These are phyloP conservation scores for Oikopleura dioica DNA, from an alignment of 23 tunicate species.

Conservation along the genomic window DNA sequence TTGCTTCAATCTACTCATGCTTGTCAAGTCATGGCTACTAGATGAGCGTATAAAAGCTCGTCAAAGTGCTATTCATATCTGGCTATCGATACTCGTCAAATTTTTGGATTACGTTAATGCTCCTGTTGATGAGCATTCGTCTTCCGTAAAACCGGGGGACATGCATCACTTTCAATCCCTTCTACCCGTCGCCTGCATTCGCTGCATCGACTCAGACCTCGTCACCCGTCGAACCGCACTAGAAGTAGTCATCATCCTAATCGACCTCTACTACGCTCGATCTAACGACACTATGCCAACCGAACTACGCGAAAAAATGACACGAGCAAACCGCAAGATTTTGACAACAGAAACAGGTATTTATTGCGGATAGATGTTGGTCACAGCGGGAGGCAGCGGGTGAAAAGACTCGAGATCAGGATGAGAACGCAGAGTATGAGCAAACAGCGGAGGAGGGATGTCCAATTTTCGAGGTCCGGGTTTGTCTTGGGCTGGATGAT, in stretches of 20 bases:
- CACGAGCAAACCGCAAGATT: neutral
- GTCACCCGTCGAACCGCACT: constrained; percentile 10
- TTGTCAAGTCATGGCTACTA: neutral
- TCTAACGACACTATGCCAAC: neutral
- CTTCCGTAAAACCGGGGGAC: no score
- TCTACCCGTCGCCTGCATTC: neutral
- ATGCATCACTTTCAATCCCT: no score
- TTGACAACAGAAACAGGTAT: neutral
- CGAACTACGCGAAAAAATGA: neutral
- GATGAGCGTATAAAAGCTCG: neutral
- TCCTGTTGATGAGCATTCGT: no score
- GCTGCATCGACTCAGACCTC: neutral
- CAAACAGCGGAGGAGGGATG: no score
- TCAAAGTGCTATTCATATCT: neutral
- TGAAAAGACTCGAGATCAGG: no score
- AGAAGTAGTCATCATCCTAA: neutral
- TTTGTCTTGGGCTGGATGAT: no score
- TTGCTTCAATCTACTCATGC: neutral
- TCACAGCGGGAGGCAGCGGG: no score
- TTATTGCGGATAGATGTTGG: no score
- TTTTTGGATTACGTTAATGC: neutral
- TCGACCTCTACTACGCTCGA: neutral
- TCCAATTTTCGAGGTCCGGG: no score
- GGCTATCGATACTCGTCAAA: neutral
- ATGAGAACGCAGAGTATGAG: no score